phyloP scores from a whole-genome alignment of 2,888 invertebrate genomes.

The Mantis religiosa region DNA sequence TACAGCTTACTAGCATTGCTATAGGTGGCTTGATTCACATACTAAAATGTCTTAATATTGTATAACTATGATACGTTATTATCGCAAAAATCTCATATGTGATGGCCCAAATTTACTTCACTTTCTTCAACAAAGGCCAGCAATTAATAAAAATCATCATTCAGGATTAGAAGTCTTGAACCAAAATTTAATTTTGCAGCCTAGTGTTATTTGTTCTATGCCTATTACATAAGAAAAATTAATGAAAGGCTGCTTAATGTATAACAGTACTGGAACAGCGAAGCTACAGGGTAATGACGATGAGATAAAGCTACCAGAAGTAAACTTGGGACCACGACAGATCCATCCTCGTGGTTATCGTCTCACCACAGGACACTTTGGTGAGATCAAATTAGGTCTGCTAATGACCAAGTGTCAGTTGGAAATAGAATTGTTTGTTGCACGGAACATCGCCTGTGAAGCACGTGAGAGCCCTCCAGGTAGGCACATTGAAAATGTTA shows the following conservation, averaged over 20 bases:
- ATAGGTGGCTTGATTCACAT: too few species aligned
- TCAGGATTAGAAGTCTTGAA: too few species aligned
- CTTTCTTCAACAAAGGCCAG: too few species aligned
- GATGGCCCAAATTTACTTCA: too few species aligned
- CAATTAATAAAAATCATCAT: too few species aligned
- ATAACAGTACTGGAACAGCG: background rate
- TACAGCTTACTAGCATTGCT: too few species aligned
- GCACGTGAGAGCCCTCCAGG: constrained; percentile 66
- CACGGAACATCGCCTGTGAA: constrained; percentile 62
- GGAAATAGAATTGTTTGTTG: constrained; percentile 79
- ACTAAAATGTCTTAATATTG: too few species aligned
- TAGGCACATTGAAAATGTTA: constrained; percentile 34
- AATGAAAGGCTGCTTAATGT: background rate
- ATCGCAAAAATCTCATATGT: too few species aligned
- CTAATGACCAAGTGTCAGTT: constrained; percentile 87
- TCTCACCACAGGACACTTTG: constrained; percentile 58
- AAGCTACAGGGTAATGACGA: background rate
- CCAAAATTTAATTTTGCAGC: too few species aligned
- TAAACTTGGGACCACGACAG: constrained; percentile 71
- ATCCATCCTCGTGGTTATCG: constrained; percentile 73
- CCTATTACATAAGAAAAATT: too few species aligned
- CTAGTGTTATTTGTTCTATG: too few species aligned
- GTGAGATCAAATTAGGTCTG: constrained; percentile 83
- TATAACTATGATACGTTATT: too few species aligned
- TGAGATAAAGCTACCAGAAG: constrained; percentile 5